Evolutionary conservation across 1,140 invertebrate species (phyloP).

Genomic region (Vanessa atalanta): DNA sequence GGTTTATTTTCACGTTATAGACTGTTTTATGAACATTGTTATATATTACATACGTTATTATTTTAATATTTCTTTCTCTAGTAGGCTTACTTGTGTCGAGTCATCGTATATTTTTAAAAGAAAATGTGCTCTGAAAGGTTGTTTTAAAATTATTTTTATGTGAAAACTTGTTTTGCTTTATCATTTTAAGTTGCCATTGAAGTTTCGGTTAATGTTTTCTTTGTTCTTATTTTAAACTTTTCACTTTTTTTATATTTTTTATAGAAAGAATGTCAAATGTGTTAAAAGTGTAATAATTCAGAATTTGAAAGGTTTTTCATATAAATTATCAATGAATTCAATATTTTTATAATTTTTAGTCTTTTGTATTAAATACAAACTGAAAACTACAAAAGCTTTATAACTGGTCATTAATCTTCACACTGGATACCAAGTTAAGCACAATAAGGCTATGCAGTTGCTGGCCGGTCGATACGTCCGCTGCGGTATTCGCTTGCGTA

Average conservation of each 20-base stretch:
- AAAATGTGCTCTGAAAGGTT: neutral
- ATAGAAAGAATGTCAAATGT: no score
- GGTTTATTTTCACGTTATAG: neutral
- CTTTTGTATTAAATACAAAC: neutral
- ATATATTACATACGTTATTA: neutral
- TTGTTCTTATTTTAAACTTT: neutral
- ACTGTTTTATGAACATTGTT: neutral
- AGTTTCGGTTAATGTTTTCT: neutral
- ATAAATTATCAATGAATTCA: no score
- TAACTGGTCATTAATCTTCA: neutral
- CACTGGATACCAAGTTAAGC: slow-evolving; percentile 30
- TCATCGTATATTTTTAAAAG: neutral
- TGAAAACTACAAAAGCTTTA: slow-evolving; percentile 4
- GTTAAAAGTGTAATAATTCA: no score
- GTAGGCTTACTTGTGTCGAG: neutral
- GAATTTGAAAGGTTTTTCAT: no score
- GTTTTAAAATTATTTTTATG: neutral
- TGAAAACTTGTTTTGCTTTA: neutral
- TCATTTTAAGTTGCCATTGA: neutral
- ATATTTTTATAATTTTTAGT: no score
- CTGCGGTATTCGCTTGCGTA: slow-evolving; percentile 55
- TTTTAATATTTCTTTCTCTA: neutral
- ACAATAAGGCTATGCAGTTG: slow-evolving; percentile 53
- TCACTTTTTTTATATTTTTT: no score
- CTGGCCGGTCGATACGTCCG: slow-evolving; percentile 60